Base-by-base conservation (phyloP, 2,797 vertebrate genomes). In the Alosa sapidissima region DNA sequence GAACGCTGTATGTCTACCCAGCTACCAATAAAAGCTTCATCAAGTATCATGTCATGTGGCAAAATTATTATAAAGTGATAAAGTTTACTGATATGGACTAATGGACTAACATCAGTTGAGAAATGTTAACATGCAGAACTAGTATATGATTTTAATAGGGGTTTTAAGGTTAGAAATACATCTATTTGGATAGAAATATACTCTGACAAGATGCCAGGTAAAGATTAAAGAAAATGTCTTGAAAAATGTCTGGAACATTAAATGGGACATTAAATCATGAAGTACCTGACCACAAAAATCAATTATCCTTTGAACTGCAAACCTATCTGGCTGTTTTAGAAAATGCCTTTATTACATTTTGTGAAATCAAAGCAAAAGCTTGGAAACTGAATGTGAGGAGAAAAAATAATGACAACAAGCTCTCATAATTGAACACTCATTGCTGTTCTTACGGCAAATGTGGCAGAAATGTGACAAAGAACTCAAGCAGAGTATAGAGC, bases 291-390 rank as follows among this genome's bases (percentile, higher is more conserved):
- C 68, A 52, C 83, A 84, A 65, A 84, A 21, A 75, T 75, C 83
- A 81, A 54, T 84, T 51, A 54, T 84, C 51, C 72, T 58, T 54
- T 84, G 83, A 81, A 54, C 28, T 13, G 41, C 16, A 78, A 47
- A n/a, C 41, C 72, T 21, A 16, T 78, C 68, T 78, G 14, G 11
- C 5, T 21, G 13, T 41, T 33, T 68, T 60, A 21, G 58, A 60
- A 60, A 60, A 60, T 24, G 9, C 33, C 16, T 45, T 19, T 45
- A 78, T 45, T 78, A 41, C 13, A 3, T 78, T 78, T 78, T 16
- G 36, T 78, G 36, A 78, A 41, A 16, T 72, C 68, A 72, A 72
- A 72, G 36, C 68, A 16, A 72, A 19, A 21, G 6, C 10, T 14
- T 47, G 72, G 8, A 19, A 41, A 36, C 0, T 45, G 33, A 14